Percentiles rank a stretch among this genome's conserved stretches.
Evolutionary conservation across 2,888 invertebrate genomes (phyloP).

Genomic region (Agelastica alni): DNA sequence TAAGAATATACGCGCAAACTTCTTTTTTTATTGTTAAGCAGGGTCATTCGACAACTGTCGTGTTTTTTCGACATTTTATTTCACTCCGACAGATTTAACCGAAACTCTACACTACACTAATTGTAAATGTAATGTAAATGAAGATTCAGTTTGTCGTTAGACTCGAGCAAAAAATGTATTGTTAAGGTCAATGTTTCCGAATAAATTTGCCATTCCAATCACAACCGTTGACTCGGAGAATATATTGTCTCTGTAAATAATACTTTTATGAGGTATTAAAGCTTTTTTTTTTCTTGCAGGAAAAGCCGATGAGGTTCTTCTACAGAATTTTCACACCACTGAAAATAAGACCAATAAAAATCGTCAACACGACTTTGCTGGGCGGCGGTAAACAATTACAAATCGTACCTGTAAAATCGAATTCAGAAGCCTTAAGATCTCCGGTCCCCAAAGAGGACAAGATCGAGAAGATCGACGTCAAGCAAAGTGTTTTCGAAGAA

Average conservation of each 20-base stretch:
- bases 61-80: no score
- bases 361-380: slow-evolving; percentile 51
- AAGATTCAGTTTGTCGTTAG: no score
- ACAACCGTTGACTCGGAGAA: no score
- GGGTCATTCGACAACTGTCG: no score
- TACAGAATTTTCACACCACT: slow-evolving; percentile 62
- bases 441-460: slow-evolving; percentile 26
- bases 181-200: slow-evolving; percentile 24
- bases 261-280: background rate
- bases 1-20: no score
- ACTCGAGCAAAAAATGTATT: slow-evolving; percentile 22
- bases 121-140: no score
- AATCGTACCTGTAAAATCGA: slow-evolving; percentile 48
- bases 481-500: slow-evolving; percentile 30
- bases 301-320: slow-evolving; percentile 67
- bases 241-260: background rate
- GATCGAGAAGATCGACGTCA: slow-evolving; percentile 18
- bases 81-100: no score
- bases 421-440: slow-evolving; percentile 25
- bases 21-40: no score
- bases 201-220: no score
- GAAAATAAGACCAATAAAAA: slow-evolving; percentile 54
- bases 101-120: no score
- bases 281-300: slow-evolving; percentile 53
- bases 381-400: slow-evolving; percentile 54